Base-by-base conservation (phyloP, 1,140 invertebrate genomes). In the Drosophila seguyi region DNA sequence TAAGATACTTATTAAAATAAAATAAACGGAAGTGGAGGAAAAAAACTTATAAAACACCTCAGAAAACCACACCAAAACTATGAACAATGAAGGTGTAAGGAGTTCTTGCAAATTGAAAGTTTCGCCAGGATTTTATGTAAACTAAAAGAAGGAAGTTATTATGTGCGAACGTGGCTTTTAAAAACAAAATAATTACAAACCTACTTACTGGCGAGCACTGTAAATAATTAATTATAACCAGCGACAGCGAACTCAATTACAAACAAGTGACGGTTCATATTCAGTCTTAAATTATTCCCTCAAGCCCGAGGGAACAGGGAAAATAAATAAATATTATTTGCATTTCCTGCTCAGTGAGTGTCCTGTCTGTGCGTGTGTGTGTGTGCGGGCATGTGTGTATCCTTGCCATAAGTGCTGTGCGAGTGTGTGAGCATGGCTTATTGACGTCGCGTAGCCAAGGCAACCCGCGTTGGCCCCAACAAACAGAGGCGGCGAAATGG, bases 311-410 rank as follows among this genome's bases (percentile, higher is more conserved):
- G 59, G 71, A 59, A 50, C 47, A 81, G 48, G 65, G 69, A 88
- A 88, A 87, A 88, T 83, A 87, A 71, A 81, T 80, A 87, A 86
- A 88, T 88, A 88, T 74, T 82, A 88, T 84, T 87, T 83, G 67
- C 84, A 74, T 88, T 69, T 83, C 56, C 62, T 77, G 57, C 48
- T 34, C 65, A 41, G 44, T 52, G 66, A 48, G 44, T 66, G 66
- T 69, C 36, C 68, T 72, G 53, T 72, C 48, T 68, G 14, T 27
- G 25, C 10, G 22, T 47, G 36, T 45, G 38, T 48, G 36, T 29
- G 47, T 41, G 34, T 25, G 14, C 18, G 42, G 44, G 48, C 71
- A 36, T 61, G 62, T 61, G 61, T 67, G 38, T 69, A 67, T 69
- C 66, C 66, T 44, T 67, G 39, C 62, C 31, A 31, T 29, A 29